Evolutionary conservation across 2,888 invertebrate species (phyloP), one percentile per base, ranked within the genome.

Genomic region (Melolontha melolontha): DNA sequence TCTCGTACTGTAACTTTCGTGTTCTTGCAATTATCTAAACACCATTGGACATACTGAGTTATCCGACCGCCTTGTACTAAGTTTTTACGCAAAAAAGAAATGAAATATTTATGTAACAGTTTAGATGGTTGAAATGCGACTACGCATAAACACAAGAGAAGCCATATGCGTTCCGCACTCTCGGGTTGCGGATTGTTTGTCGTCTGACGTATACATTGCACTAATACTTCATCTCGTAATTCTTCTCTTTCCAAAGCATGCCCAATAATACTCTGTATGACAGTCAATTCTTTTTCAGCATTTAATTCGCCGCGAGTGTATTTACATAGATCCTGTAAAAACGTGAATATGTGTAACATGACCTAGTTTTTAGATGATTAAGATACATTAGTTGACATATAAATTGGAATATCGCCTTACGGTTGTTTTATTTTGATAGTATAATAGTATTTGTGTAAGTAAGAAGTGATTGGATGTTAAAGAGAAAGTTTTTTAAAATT

Each of bases 61-160:
- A 92, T 84, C 77, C 90, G 89, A 5, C 91, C 91, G 54, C 90
- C 90, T 62, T 88, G 84, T n/a, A 86, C 85, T 22, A 91, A 79
- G 79, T 89, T 91, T 79, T 91, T 91, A 76, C 89, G 89, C 57
- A 94, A 83, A 79, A 92, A 93, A 12, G 91, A 91, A 34, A 92
- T 86, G 75, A 92, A 91, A 84, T 95, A 94, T 79, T 93, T 92
- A 78, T 90, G 89, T 7, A 95, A 86, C 0, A 92, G 86, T 82
- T 95, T 94, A 74, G 92, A 91, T 0, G 97, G 96, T 79, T 95
- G 94, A 85, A 97, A 97, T 12, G 96, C 93, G 1, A 97, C 96
- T 39, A 96, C 93, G 76, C 93, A 92, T 65, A 97, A 86, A 80
- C 96, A 96, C 54, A 97, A 86, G 1, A 97, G 84, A 42, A 96